These are phyloP conservation scores for Pristionchus japonicus DNA, from an alignment of 2,888 invertebrate genomes.

Conservation along the genomic window DNA sequence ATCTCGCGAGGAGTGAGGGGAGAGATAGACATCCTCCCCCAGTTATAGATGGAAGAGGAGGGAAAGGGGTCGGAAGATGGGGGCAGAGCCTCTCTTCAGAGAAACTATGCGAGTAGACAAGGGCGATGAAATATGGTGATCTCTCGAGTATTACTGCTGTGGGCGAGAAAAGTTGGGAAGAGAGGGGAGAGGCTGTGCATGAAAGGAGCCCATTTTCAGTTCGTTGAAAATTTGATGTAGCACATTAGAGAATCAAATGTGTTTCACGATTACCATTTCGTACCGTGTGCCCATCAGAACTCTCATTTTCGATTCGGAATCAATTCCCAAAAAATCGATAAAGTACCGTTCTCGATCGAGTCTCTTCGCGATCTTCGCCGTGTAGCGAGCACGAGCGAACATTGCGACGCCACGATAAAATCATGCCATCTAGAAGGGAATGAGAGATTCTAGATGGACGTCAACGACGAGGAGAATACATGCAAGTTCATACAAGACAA, in stretches of 20 bases:
- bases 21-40: conserved; percentile 9
- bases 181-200: neutral
- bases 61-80: neutral
- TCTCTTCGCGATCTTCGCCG: conserved; percentile 43
- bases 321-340: neutral
- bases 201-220: neutral
- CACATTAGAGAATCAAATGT: too few relatives aligned
- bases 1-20: neutral
- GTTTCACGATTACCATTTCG: neutral
- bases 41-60: conserved; percentile 13
- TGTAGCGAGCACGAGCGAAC: conserved; percentile 46
- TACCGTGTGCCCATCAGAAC: too few relatives aligned
- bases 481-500: neutral
- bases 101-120: neutral
- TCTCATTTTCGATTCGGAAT: neutral
- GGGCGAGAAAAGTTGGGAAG: neutral
- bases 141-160: conserved; percentile 25
- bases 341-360: conserved; percentile 44
- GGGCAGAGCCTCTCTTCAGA: neutral
- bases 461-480: neutral
- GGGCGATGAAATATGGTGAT: conserved; percentile 8
- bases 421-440: conserved; percentile 8
- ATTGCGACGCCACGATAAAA: neutral
- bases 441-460: neutral
- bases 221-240: neutral